Evolutionary conservation across 2,797 vertebrate genomes (phyloP).

Genomic region (Oreochromis mossambicus): DNA sequence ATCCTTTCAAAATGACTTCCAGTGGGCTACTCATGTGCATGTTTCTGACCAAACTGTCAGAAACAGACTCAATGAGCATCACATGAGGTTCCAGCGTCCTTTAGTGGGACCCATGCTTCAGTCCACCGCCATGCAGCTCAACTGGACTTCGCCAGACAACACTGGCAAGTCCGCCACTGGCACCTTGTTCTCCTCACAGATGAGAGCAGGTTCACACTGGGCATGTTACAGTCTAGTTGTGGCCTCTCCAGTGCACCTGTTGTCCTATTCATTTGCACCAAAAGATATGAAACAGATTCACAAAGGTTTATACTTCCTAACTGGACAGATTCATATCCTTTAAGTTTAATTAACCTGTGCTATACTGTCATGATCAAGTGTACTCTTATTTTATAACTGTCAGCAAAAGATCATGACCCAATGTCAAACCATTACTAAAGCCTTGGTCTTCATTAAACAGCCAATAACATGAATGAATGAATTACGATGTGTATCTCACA

Average conservation of each 20-base stretch:
- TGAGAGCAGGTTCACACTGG: neutral
- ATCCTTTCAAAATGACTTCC: neutral
- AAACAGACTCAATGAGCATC: neutral
- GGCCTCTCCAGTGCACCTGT: neutral
- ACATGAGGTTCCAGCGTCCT: neutral
- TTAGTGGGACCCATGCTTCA: neutral
- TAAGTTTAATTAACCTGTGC: neutral
- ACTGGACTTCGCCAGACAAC: neutral
- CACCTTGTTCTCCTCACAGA: neutral
- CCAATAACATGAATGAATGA: neutral
- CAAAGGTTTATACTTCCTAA: neutral
- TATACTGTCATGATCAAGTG: neutral
- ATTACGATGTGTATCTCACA: conserved; percentile 71
- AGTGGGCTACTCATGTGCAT: neutral
- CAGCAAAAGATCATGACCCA: neutral
- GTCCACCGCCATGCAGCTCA: neutral
- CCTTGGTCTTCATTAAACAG: neutral
- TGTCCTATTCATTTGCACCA: neutral
- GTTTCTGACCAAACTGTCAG: neutral
- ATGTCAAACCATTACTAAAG: neutral
- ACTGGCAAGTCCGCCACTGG: neutral
- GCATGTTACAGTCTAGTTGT: neutral
- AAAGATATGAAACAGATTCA: neutral
- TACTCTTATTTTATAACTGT: neutral
- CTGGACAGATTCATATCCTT: neutral